phyloP scores from a whole-genome alignment of 2,113 vertebrate genomes.

The Accipiter cooperii region DNA sequence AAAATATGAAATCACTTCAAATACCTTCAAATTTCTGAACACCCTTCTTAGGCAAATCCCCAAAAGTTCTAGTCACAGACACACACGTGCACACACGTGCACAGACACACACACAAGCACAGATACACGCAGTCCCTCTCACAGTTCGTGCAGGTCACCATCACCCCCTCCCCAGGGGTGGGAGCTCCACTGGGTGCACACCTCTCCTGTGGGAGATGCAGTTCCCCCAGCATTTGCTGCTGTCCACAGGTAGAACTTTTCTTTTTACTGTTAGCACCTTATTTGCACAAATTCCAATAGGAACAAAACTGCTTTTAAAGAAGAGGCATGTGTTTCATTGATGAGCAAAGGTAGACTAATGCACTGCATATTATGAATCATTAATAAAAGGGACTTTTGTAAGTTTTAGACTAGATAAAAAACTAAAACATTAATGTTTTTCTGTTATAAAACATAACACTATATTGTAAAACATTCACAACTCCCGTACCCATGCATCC shows the following conservation, averaged over 20 bases:
- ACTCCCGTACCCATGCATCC: too few species aligned
- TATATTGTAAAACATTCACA: not conserved
- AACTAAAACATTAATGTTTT: not conserved
- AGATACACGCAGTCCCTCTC: not conserved
- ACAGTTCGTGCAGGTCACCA: not conserved
- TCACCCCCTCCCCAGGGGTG: accelerated
- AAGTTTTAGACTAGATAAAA: not conserved
- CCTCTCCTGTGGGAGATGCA: not conserved
- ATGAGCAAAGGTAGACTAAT: not conserved
- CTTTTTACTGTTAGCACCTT: not conserved
- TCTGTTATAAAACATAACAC: not conserved
- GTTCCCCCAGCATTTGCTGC: not conserved
- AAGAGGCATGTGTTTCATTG: not conserved
- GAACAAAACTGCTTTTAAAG: not conserved
- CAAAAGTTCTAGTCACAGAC: not conserved
- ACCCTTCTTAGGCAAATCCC: not conserved
- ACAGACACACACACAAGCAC: not conserved
- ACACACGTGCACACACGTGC: accelerated
- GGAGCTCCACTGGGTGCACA: not conserved
- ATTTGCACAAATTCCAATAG: not conserved
- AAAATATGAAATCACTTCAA: not conserved
- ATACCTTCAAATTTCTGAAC: not conserved
- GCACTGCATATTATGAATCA: not conserved
- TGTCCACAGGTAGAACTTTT: not conserved
- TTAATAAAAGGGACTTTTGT: not conserved